A percentile compares a stretch with the other conserved stretches of the same genome.
These are phyloP conservation scores for Ceratina australensis DNA, from an alignment of 1,140 invertebrate species.

Conservation along the genomic window DNA sequence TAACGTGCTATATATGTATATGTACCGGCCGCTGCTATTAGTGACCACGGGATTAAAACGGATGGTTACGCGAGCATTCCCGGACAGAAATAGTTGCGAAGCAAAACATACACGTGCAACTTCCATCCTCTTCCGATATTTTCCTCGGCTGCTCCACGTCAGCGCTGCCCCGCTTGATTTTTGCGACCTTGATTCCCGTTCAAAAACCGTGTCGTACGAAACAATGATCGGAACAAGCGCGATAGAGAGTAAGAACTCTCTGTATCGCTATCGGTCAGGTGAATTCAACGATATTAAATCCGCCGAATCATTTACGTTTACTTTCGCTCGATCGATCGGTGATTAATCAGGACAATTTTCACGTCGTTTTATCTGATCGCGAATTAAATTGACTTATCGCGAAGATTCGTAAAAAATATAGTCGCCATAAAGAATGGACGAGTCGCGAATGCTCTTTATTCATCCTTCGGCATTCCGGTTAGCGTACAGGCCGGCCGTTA, in stretches of 20 bases:
- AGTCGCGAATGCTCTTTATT: not conserved
- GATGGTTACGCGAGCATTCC: conserved; percentile 69
- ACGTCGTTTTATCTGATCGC: no score
- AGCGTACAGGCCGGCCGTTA: not conserved
- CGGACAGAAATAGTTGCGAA: conserved; percentile 66
- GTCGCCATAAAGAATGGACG: no score
- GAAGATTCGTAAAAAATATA: no score
- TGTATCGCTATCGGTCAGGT: no score
- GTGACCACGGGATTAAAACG: conserved; percentile 65
- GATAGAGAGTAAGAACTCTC: no score
- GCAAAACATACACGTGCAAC: conserved; percentile 61
- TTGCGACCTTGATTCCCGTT: not conserved
- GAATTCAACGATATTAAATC: no score
- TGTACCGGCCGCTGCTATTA: conserved; percentile 57
- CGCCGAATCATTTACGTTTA: no score
- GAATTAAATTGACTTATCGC: no score
- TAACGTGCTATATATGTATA: conserved; percentile 9
- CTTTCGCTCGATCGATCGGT: no score
- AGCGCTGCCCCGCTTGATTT: not conserved
- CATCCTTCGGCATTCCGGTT: not conserved
- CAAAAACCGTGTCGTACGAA: not conserved
- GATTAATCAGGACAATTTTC: no score
- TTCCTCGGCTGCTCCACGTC: not conserved
- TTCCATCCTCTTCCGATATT: not conserved
- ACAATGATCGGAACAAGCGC: no score